Evolutionary conservation across 92 coral and sea anemone species (phyloP).

Genomic region (Montipora capitata): DNA sequence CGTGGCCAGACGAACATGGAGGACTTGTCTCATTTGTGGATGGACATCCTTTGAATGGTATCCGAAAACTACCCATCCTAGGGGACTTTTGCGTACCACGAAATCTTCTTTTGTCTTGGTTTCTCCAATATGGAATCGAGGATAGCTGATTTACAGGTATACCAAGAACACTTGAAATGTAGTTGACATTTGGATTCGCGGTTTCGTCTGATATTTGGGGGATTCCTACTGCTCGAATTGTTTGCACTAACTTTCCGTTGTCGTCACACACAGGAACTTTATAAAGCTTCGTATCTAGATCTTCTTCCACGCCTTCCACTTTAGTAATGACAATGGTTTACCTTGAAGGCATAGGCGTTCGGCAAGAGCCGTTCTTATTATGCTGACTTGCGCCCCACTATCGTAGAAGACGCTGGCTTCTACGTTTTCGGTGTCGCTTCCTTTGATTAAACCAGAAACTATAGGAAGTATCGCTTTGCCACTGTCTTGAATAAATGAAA

Average conservation of each 20-base stretch:
- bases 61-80: too few species aligned
- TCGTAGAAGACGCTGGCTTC: conserved; percentile 44
- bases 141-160: background rate
- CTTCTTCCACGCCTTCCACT: conserved; percentile 48
- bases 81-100: too few species aligned
- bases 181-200: background rate
- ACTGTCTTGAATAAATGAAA: conserved; percentile 27
- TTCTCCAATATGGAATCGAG: too few species aligned
- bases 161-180: background rate
- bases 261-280: background rate
- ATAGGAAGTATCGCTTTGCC: conserved; percentile 6
- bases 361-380: too few species aligned
- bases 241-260: conserved; percentile 19
- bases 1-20: too few species aligned
- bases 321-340: conserved; percentile 40
- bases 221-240: conserved; percentile 63
- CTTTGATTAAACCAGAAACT: conserved; percentile 30
- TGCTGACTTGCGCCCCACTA: conserved; percentile 13
- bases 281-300: conserved; percentile 33
- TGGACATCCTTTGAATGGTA: too few species aligned
- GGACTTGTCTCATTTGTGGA: too few species aligned
- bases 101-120: too few species aligned
- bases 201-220: conserved; percentile 48
- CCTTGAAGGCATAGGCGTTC: background rate
- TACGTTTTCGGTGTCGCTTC: background rate